A percentile compares a stretch with the other conserved stretches of the same genome.
Evolutionary conservation across 2,113 vertebrate species (phyloP).

Genomic region (Psilopogon haemacephalus): DNA sequence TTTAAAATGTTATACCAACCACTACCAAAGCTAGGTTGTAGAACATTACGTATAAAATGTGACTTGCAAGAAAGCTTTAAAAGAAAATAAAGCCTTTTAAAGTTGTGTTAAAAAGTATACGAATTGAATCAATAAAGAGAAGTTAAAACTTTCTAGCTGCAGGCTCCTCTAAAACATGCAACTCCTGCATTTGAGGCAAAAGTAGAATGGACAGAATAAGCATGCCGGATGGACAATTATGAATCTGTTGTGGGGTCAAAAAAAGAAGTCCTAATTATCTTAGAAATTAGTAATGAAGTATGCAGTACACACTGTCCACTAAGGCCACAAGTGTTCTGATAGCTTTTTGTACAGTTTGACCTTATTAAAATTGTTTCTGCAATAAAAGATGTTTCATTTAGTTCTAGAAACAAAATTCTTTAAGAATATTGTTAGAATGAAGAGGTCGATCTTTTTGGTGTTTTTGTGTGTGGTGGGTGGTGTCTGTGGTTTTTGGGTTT

Average conservation of each 20-base stretch:
- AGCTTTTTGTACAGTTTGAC: not conserved
- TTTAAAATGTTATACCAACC: not conserved
- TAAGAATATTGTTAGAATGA: not conserved
- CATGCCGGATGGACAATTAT: not conserved
- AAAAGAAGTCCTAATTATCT: not conserved
- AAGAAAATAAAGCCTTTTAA: not conserved
- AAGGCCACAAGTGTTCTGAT: not conserved
- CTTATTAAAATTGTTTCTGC: conserved; percentile 30
- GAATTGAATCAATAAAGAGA: not conserved
- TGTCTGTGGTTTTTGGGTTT: too few species aligned
- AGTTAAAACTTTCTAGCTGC: not conserved
- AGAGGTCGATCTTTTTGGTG: not conserved
- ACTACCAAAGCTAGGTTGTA: not conserved
- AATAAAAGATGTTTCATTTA: not conserved
- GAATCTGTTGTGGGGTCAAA: not conserved
- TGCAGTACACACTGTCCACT: not conserved
- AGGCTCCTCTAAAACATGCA: not conserved
- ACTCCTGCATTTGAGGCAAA: not conserved
- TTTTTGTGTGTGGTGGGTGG: too few species aligned
- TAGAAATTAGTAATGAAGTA: not conserved
- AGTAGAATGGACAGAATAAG: not conserved
- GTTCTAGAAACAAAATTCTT: not conserved
- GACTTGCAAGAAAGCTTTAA: not conserved
- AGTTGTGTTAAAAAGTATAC: not conserved
- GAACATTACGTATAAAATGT: not conserved